Base-by-base conservation (phyloP, 2,888 invertebrate species). In the Leptinotarsa tumamoca region DNA sequence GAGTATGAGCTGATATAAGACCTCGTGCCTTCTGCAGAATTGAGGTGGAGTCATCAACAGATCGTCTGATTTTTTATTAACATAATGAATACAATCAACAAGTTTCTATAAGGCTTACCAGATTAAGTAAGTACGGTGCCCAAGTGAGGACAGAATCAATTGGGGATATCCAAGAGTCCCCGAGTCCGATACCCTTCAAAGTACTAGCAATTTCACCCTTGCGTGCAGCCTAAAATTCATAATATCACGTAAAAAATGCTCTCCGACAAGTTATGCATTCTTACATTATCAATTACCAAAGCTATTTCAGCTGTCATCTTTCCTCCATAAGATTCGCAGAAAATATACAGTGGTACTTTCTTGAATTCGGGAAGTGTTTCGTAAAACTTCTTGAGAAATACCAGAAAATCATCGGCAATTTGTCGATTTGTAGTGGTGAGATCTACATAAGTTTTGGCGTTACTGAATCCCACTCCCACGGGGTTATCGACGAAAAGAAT, bases 281-380 rank as follows among this genome's bases (percentile, higher is more conserved):
- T 82, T 85, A 92, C 93, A 88, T 91, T 89, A 74, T 89, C 85
- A 86, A 93, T 90, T 72, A 89, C 86, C 84, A 90, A 86, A 13
- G 94, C 95, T 87, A 97, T 96, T 83, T 95, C 95, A 0, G 94
- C 92, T 0, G 95, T 94, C 96, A 97, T 97, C 89, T 97, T 98
- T 2, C 97, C 97, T 21, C 97, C 97, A 87, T 97, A 97, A 0
- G 96, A 96, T 87, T 98, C 96, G 33, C 94, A 94, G 84, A 95
- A 95, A 77, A 97, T 95, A 85, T 96, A 97, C 52, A 96, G 89
- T 0, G 96, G 94, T 0, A 94, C 91, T 14, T 88, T 89, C 86
- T 92, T 90, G 84, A 96, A 96, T 83, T 93, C 91, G 0, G 95
- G 92, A 84, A 94, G 90, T 17, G 89, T 86, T 18, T 89, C 83